Base-by-base conservation (phyloP, 2,113 vertebrate genomes). In the Speoplatyrhinus poulsoni region DNA sequence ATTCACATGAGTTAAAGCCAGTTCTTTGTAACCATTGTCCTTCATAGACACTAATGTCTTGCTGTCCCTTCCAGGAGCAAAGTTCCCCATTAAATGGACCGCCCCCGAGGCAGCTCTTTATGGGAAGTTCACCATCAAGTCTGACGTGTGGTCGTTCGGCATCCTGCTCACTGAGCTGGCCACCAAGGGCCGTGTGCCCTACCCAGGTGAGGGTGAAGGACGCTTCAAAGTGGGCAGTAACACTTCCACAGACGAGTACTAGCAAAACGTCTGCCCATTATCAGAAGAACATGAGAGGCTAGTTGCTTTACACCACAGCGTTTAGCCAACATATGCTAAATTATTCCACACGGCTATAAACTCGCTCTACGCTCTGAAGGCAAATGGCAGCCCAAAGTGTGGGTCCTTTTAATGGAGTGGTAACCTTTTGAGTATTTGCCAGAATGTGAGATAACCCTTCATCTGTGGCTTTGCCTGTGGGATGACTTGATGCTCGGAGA, bases 41-140 rank as follows among this genome's bases (percentile, higher is more conserved):
- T 41, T 17, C 16, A 15, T 36, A 60, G 26, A 47, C 9, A 47
- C 64, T 73, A n/a, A 10, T 11, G 50, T 54, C 52, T 0, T 50
- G 1, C 33, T 67, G 33, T 86, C 13, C 85, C 61, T 75, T 68
- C 67, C 83, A 97, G 97, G 97, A 85, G 97, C 97, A 12, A 99
- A 98, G 86, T 99, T 99, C 76, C 97, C 97, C 82, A 99, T 99
- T 48, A 99, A 99, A 89, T 99, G 97, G 97, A 99, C 97, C 0
- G 97, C 97, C 0, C 97, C 97, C 0, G 97, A 99, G 89, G 97
- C 97, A 0, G 97, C 97, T 0, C 88, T 99, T 36, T 99, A 98
- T 0, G 97, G 97, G 61, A 95, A 95, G 88, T 99, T 99, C 92
- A 99, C 97, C 74, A 99, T 99, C 91, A 99, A 99, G 90, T 99